A percentile compares a stretch with the other conserved stretches of the same genome.
These are phyloP conservation scores for Heliocidaris tuberculata DNA, from an alignment of 35 echinoderm and acorn worm genomes.

Conservation along the genomic window DNA sequence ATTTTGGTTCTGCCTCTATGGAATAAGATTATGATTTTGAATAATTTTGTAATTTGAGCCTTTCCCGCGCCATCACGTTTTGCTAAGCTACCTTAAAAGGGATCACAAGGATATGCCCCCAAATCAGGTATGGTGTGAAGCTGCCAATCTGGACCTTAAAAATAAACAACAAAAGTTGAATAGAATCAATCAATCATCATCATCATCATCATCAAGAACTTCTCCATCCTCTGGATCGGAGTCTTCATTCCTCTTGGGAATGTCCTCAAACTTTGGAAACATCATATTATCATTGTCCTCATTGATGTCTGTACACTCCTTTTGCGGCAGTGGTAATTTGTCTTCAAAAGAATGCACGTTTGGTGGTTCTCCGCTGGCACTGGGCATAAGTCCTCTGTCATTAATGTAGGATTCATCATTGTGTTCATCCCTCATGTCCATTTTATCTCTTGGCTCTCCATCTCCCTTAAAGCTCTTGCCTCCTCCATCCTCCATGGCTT, in stretches of 20 bases:
- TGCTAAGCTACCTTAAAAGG: no score
- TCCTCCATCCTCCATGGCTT: not conserved
- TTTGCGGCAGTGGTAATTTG: not conserved
- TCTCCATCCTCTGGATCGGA: slow-evolving; percentile 45
- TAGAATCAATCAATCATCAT: not conserved
- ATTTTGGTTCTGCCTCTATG: no score
- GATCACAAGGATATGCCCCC: no score
- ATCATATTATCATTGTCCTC: not conserved
- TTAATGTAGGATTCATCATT: not conserved
- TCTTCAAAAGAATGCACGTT: not conserved
- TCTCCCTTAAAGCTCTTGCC: not conserved
- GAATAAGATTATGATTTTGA: no score
- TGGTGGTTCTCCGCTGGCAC: not conserved
- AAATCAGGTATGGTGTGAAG: not conserved
- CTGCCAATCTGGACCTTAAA: not conserved
- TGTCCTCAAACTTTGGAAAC: not conserved
- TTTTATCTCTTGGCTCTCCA: not conserved
- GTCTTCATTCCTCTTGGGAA: slow-evolving; percentile 22
- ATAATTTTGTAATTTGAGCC: no score
- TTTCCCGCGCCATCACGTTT: no score
- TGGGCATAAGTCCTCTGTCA: not conserved
- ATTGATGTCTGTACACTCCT: not conserved
- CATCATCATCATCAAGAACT: slow-evolving; percentile 36
- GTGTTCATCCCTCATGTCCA: slow-evolving; percentile 3
- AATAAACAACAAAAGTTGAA: not conserved